A percentile compares a stretch with the other conserved stretches of the same genome.
These are phyloP conservation scores for Coilia nasus DNA, from an alignment of 2,797 vertebrate species.

Conservation along the genomic window DNA sequence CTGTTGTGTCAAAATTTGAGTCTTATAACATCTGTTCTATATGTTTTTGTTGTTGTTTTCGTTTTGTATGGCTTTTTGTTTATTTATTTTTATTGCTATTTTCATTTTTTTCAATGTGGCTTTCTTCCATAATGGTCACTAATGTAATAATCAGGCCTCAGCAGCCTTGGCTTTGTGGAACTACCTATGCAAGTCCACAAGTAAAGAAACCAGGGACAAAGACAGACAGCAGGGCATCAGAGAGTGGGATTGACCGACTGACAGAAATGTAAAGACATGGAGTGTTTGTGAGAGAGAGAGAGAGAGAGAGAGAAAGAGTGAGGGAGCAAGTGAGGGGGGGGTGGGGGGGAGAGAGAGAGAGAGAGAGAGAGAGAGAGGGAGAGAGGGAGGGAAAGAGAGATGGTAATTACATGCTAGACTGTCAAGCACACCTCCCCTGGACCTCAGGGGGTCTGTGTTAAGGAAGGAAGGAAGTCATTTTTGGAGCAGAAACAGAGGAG, in stretches of 20 bases:
- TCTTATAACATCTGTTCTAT: too few relatives aligned
- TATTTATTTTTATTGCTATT: not conserved
- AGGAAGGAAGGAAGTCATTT: slow-evolving; percentile 65
- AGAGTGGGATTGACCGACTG: slow-evolving; percentile 49
- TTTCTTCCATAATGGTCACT: not conserved
- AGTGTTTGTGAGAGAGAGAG: too few relatives aligned
- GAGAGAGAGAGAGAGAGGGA: slow-evolving; percentile 53
- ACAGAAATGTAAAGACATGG: slow-evolving; percentile 66
- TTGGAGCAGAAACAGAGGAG: slow-evolving; percentile 58
- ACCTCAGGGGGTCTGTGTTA: slow-evolving; percentile 57
- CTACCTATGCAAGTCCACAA: not conserved
- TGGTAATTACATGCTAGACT: slow-evolving; percentile 55
- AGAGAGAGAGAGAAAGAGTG: slow-evolving; percentile 64
- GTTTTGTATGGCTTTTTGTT: too few relatives aligned
- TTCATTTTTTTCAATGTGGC: not conserved
- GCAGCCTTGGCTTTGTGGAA: not conserved
- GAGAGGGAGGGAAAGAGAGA: slow-evolving; percentile 34
- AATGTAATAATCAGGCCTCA: not conserved
- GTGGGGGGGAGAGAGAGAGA: slow-evolving; percentile 45
- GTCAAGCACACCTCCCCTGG: slow-evolving; percentile 51
- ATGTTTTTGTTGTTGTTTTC: too few relatives aligned
- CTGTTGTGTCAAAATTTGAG: too few relatives aligned
- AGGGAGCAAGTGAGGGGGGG: too few relatives aligned
- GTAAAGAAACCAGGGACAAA: slow-evolving; percentile 7
- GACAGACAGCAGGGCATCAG: slow-evolving; percentile 31